Base-by-base conservation (phyloP, 2,888 invertebrate species). In the Sicus ferrugineus region DNA sequence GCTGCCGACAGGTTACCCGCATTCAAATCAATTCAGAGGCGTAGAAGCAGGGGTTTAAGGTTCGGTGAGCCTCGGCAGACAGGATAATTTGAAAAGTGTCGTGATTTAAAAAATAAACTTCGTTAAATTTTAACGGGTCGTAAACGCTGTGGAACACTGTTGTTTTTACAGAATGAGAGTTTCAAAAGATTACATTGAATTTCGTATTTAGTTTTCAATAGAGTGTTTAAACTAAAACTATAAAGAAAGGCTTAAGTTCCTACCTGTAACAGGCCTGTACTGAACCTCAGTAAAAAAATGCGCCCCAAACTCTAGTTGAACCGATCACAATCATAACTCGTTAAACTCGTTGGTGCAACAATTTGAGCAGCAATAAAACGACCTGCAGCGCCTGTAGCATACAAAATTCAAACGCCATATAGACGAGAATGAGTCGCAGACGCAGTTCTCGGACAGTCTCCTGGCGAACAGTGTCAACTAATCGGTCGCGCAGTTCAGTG, bases 381-480 rank as follows among this genome's bases (percentile, higher is more conserved):
- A 14, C 38, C 42, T 23, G 38, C 42, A 14, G 28, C 66, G n/a
- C 4, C 11, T 21, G 61, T 19, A 21, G 48, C 63, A 63, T 28
- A 30, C 48, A 63, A 46, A 48, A 63, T 16, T 5, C 26, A 46
- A 50, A 50, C 46, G 48, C 19, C 16, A 28, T 16, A 28, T 30
- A 30, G 42, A 66, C 26, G 38, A n/a, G 19, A 65, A 16, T 28
- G n/a, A 56, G 34, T 14, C n/a, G 46, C 59, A 48, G 58, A 30
- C 48, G 48, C 67, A 67, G 67, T 67, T 67, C 67, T 67, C 30
- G 28, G 48, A n/a, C 67, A 59, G 67, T 59, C 67, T 67, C 67
- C 67, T 67, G 30, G 31, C 58, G 21, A 64, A 28, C 23, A 67
- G 56, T 56, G 58, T 19, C 30, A 16, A 56, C 38, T 7, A n/a